These are phyloP conservation scores for Mesorhabditis belari DNA, from an alignment of 2,888 invertebrate genomes.

Conservation along the genomic window DNA sequence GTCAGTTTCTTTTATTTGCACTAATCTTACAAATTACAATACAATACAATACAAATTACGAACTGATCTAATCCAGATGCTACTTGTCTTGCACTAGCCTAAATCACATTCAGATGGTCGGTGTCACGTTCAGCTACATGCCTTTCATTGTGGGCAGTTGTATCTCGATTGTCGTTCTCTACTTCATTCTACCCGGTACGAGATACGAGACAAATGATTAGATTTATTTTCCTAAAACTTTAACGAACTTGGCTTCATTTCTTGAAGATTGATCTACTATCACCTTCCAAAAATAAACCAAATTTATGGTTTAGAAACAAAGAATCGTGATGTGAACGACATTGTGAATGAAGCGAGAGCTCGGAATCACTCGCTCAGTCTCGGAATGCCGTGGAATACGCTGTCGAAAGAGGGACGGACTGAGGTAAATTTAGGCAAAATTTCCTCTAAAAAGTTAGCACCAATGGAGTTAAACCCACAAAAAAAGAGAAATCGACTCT, in stretches of 20 bases:
- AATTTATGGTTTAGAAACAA: slow-evolving; percentile 20
- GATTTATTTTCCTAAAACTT: no score
- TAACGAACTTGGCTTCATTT: no score
- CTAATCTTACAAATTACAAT: no score
- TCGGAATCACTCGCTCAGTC: slow-evolving; percentile 23
- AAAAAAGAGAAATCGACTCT: neutral
- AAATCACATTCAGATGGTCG: slow-evolving; percentile 35
- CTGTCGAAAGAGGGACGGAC: neutral
- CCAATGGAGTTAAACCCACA: neutral
- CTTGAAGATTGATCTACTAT: no score
- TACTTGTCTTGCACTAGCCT: neutral
- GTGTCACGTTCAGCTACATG: slow-evolving; percentile 53
- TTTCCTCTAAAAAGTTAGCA: neutral
- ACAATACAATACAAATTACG: no score
- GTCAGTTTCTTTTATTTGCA: no score
- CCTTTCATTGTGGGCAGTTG: slow-evolving; percentile 54
- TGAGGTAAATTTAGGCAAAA: neutral
- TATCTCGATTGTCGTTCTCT: slow-evolving; percentile 35
- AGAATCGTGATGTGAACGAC: slow-evolving; percentile 25
- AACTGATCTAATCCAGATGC: neutral
- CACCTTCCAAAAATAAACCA: no score
- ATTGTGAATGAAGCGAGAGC: slow-evolving; percentile 31
- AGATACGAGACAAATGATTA: neutral
- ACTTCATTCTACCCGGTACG: slow-evolving; percentile 41
- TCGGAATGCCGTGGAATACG: slow-evolving; percentile 32